phyloP scores from a whole-genome alignment of 1,140 invertebrate genomes.

The Gryllus bimaculatus region DNA sequence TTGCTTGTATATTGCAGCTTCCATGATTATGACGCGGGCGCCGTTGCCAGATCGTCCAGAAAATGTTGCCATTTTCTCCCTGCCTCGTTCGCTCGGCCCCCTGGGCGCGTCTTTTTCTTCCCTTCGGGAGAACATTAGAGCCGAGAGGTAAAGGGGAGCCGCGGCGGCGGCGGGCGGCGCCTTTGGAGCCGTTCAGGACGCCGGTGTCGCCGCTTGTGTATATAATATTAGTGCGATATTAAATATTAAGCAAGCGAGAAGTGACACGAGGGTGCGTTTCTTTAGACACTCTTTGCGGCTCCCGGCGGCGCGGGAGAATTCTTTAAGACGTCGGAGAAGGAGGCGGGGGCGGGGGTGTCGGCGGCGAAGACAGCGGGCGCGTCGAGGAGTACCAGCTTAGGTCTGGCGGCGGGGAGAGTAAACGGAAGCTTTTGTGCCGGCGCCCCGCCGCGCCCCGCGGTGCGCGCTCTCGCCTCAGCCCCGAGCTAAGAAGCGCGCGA shows the following conservation, averaged over 20 bases:
- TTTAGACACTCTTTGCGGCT: neutral
- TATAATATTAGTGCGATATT: constrained; percentile 15
- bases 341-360: neutral
- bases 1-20: neutral
- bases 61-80: neutral
- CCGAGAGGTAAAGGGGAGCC: neutral
- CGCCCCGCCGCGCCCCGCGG: too few species aligned
- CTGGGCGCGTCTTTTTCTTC: neutral
- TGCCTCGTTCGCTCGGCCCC: neutral
- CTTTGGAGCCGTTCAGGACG: neutral
- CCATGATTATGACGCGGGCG: neutral
- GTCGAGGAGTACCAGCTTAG: neutral
- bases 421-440: neutral
- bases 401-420: neutral
- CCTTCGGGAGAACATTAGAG: neutral
- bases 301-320: neutral
- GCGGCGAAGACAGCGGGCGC: neutral
- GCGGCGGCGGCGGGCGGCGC: too few species aligned
- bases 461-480: neutral
- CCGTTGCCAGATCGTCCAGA: neutral
- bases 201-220: constrained; percentile 7
- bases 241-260: constrained; percentile 14
- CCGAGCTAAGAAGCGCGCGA: neutral
- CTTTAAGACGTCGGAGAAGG: neutral
- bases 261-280: constrained; percentile 14